Evolutionary conservation across 2,888 invertebrate genomes (phyloP).

Genomic region (Eristalis arbustorum): DNA sequence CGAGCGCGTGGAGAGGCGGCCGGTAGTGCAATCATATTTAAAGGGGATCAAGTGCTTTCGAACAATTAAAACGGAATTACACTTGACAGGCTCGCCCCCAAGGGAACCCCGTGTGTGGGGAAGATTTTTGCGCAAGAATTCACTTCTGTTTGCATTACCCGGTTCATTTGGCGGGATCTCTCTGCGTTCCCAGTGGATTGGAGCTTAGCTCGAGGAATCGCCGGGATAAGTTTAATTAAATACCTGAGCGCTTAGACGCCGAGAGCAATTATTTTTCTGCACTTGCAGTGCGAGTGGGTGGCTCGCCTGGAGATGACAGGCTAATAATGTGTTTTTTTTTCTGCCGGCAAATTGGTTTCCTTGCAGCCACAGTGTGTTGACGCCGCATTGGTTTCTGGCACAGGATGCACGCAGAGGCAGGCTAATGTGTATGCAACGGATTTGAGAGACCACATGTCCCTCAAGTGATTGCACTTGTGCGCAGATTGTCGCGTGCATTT

Average conservation of each 20-base stretch:
- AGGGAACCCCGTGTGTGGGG: background rate
- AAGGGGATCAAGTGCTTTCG: conserved; percentile 63
- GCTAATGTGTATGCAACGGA: conserved; percentile 23
- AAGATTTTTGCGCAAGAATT: background rate
- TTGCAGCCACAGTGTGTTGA: background rate
- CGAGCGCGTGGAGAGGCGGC: background rate
- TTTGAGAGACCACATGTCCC: background rate
- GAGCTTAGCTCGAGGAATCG: background rate
- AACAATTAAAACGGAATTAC: conserved; percentile 66
- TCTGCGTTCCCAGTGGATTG: background rate
- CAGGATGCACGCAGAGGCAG: background rate
- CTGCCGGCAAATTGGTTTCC: conserved; percentile 23
- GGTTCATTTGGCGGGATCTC: conserved; percentile 6
- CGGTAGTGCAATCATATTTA: conserved; percentile 63
- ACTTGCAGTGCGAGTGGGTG: background rate
- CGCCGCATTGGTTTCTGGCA: background rate
- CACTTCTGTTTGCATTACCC: conserved; percentile 11
- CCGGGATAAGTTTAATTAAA: conserved; percentile 31
- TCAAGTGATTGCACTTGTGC: conserved; percentile 10
- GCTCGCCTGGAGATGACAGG: conserved; percentile 25
- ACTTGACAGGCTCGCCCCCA: conserved; percentile 6
- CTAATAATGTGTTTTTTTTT: conserved; percentile 38
- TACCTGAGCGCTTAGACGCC: conserved; percentile 10
- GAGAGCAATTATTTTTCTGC: background rate
- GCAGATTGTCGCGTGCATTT: conserved; percentile 39